A percentile compares a stretch with the other conserved stretches of the same genome.
These are phyloP conservation scores for Drosophila ohnishii DNA, from an alignment of 1,140 invertebrate genomes.

Conservation along the genomic window DNA sequence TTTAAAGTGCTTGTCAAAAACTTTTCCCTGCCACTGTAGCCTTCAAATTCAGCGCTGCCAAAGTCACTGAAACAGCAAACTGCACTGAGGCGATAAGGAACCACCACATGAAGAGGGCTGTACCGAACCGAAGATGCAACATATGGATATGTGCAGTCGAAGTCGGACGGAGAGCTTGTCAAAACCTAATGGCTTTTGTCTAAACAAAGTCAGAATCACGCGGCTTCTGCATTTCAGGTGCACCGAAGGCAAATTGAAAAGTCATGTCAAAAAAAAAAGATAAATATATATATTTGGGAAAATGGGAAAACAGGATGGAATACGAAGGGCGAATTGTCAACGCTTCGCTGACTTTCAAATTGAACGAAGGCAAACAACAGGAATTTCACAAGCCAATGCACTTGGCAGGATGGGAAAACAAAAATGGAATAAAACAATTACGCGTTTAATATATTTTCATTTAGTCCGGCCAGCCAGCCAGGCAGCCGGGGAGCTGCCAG, in stretches of 20 bases:
- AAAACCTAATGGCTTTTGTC: conserved; percentile 41
- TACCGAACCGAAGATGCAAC: conserved; percentile 5
- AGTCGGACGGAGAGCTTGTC: conserved; percentile 16
- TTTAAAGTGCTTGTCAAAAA: conserved; percentile 77
- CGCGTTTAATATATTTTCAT: conserved; percentile 80
- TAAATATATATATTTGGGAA: conserved; percentile 13
- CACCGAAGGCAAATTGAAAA: conserved; percentile 66
- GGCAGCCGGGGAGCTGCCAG: conserved; percentile 20
- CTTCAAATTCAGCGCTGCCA: conserved; percentile 42
- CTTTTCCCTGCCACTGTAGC: conserved; percentile 39
- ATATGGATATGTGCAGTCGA: conserved; percentile 15
- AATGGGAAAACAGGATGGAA: conserved; percentile 16
- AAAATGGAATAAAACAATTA: conserved; percentile 69
- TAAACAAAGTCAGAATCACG: conserved; percentile 40
- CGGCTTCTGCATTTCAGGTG: conserved; percentile 31
- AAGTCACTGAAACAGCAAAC: conserved; percentile 20
- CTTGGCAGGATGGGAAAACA: conserved; percentile 54
- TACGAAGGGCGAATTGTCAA: conserved; percentile 59
- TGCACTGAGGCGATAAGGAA: conserved; percentile 62
- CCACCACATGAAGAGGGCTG: conserved; percentile 8
- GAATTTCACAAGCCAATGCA: conserved; percentile 74
- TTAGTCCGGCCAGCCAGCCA: conserved; percentile 37
- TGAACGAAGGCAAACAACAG: conserved; percentile 66
- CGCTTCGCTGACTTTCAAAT: conserved; percentile 52
- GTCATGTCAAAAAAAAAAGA: conserved; percentile 56